A percentile compares a stretch with the other conserved stretches of the same genome.
Evolutionary conservation across 2,888 invertebrate genomes (phyloP).

Genomic region (Sinopyrophorus schimmeli): DNA sequence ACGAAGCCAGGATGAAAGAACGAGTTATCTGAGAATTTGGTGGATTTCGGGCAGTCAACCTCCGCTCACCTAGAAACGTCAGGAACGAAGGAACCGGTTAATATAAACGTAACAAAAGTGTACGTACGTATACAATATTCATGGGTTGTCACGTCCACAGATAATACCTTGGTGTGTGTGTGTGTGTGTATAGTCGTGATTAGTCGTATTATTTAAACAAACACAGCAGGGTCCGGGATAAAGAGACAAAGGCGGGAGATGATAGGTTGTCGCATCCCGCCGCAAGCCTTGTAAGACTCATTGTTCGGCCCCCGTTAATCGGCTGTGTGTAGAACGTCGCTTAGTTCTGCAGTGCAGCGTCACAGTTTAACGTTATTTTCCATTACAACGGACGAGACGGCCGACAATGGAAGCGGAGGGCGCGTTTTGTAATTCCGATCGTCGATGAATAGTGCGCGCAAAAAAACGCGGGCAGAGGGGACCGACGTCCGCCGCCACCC

Average conservation of each 20-base stretch:
- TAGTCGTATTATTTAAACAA: constrained; percentile 33
- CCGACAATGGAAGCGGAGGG: constrained; percentile 34
- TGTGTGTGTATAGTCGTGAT: constrained; percentile 28
- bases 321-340: constrained; percentile 32
- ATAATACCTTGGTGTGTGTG: constrained; percentile 24
- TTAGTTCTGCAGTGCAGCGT: constrained; percentile 34
- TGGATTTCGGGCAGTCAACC: too few relatives aligned
- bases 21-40: too few relatives aligned
- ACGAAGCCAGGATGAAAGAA: too few relatives aligned
- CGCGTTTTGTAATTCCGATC: constrained; percentile 41
- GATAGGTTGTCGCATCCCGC: constrained; percentile 32
- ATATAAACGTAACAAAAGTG: constrained; percentile 25
- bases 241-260: constrained; percentile 31
- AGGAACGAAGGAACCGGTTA: constrained; percentile 10
- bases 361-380: constrained; percentile 47
- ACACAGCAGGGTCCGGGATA: constrained; percentile 29
- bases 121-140: constrained; percentile 24
- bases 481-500: constrained; percentile 31
- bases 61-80: constrained; percentile 10
- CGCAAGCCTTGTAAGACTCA: constrained; percentile 32
- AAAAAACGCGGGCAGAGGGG: constrained; percentile 28
- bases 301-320: constrained; percentile 34
- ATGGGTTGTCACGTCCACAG: constrained; percentile 26
- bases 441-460: constrained; percentile 29
- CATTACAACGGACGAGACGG: constrained; percentile 41